Percentiles rank a stretch among this genome's conserved stretches.
Evolutionary conservation across 2,888 invertebrate species (phyloP).

Genomic region (Protodeltote pygarga): DNA sequence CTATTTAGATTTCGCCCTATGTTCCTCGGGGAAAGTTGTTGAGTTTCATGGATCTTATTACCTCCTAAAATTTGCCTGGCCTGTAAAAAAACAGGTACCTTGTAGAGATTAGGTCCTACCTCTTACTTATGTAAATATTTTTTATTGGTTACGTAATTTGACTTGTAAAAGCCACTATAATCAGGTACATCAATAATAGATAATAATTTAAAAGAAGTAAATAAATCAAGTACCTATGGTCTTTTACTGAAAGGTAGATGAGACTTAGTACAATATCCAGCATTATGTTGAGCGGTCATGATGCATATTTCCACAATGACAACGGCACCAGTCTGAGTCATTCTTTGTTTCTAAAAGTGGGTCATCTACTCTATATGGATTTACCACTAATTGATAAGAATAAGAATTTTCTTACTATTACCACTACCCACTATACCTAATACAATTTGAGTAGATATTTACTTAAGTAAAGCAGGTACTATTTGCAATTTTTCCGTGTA

Average conservation of each 20-base stretch:
- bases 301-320: constrained; percentile 70
- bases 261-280: constrained; percentile 22
- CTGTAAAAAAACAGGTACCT: too few relatives aligned
- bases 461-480: not conserved
- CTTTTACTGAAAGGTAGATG: too few relatives aligned
- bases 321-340: constrained; percentile 74
- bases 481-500: constrained; percentile 20
- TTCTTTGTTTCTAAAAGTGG: constrained; percentile 76
- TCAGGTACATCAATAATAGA: too few relatives aligned
- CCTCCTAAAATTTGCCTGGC: too few relatives aligned
- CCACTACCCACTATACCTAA: constrained; percentile 25
- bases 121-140: too few relatives aligned
- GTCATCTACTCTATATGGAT: constrained; percentile 70
- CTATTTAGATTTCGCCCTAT: too few relatives aligned
- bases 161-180: too few relatives aligned
- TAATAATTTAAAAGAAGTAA: not conserved
- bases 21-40: too few relatives aligned
- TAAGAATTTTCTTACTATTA: constrained; percentile 48
- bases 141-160: too few relatives aligned
- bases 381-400: constrained; percentile 68
- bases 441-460: constrained; percentile 26
- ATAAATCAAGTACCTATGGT: too few relatives aligned
- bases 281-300: constrained; percentile 27
- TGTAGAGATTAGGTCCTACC: too few relatives aligned
- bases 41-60: too few relatives aligned